A percentile compares a stretch with the other conserved stretches of the same genome.
Conservation (phyloP, 2,888 invertebrate species). For the Elmis aenea region DNA sequence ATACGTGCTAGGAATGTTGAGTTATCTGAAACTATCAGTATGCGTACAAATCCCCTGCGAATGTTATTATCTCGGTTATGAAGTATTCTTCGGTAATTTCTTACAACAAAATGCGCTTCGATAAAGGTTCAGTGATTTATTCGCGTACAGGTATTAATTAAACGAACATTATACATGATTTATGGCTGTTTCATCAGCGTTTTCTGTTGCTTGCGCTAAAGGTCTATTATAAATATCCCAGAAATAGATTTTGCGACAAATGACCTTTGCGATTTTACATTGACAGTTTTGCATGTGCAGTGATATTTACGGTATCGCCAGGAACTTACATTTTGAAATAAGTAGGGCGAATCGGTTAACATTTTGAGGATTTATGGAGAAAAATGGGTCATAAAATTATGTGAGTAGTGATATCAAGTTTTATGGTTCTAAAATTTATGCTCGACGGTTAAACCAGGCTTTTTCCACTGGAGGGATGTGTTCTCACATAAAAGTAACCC, state of each 20-base stretch:
- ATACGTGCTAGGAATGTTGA: slow-evolving; percentile 16
- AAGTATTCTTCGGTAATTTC: too few relatives aligned
- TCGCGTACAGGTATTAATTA: slow-evolving; percentile 15
- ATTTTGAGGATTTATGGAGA: slow-evolving; percentile 17
- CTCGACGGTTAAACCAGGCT: too few relatives aligned
- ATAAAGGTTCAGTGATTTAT: slow-evolving; percentile 21
- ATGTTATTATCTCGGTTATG: too few relatives aligned
- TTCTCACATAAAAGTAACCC: too few relatives aligned
- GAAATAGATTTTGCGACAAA: slow-evolving; percentile 7
- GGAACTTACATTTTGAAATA: slow-evolving; percentile 18
- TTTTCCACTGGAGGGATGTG: too few relatives aligned
- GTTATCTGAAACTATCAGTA: too few relatives aligned
- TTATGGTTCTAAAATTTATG: too few relatives aligned
- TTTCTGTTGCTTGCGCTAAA: not conserved
- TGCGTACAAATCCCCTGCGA: too few relatives aligned
- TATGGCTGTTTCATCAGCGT: slow-evolving; percentile 7
- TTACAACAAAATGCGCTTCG: too few relatives aligned
- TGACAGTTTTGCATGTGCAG: slow-evolving; percentile 21
- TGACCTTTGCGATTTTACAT: slow-evolving; percentile 15
- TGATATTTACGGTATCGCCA: slow-evolving; percentile 20
- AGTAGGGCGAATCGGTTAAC: slow-evolving; percentile 24
- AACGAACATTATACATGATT: slow-evolving; percentile 10
- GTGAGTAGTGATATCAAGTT: too few relatives aligned
- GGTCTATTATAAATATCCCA: slow-evolving; percentile 1
- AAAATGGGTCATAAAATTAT: too few relatives aligned